Evolutionary conservation across 2,113 vertebrate species (phyloP), one percentile per base, ranked within the genome.

Genomic region (Jaculus jaculus): DNA sequence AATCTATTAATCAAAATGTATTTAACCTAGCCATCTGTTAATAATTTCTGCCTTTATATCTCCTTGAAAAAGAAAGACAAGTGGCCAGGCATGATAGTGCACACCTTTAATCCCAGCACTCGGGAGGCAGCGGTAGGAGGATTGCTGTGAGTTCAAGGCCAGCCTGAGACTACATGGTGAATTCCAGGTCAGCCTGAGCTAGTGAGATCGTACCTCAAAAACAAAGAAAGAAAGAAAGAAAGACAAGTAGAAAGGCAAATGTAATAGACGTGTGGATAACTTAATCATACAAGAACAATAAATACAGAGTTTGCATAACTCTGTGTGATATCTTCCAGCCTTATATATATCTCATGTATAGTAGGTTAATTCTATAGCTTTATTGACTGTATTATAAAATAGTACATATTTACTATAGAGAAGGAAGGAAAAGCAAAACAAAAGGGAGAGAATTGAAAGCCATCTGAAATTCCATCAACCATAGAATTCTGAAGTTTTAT

Each of bases 291-390:
- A 71, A 32, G 7, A 32, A 12, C 9, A 32, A 42, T 13, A n/a
- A 10, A 54, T 26, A 1, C 1, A 18, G 4, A n/a, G 0, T 5
- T 18, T 30, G 6, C n/a, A 8, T 2, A 7, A 63, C 61, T 63
- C 24, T 20, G 61, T 20, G 61, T 63, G 61, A 21, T 20, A 23
- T 47, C 51, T 21, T 42, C 9, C 51, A 71, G 37, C 32, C 12
- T 16, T 42, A 7, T n/a, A 8, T 74, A 3, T 7, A 3, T 10
- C 39, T 1, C 5, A 0, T 28, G 7, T 75, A 3, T 18, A 34
- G 60, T 42, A 24, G 9, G 16, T 39, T 84, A 73, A 28, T 6
- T 16, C 8, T 2, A 15, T 10, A 54, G 75, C 30, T 73, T 65
- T 7, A 12, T 77, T 83, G 54, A 23, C 26, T 0, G 1, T 34